phyloP scores from a whole-genome alignment of 2,797 vertebrate species.

The Zenarchopterus dispar region DNA sequence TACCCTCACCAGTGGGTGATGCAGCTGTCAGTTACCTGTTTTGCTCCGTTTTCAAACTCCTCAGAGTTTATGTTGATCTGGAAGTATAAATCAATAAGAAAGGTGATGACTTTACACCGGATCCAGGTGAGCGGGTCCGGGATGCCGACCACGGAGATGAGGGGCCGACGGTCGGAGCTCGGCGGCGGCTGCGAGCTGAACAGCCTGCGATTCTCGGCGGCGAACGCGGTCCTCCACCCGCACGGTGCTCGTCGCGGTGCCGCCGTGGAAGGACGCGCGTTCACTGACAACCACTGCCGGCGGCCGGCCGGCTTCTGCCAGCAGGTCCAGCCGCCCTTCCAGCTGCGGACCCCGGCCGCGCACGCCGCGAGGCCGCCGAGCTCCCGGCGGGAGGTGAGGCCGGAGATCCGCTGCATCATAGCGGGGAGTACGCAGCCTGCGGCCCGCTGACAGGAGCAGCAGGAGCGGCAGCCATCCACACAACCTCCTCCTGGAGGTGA shows the following conservation, averaged over 20 bases:
- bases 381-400: slow-evolving; percentile 45
- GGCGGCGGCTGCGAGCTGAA: slow-evolving; percentile 43
- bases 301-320: neutral
- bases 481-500: slow-evolving; percentile 9
- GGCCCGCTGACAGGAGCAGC: neutral
- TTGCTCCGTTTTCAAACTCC: slow-evolving; percentile 70
- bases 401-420: slow-evolving; percentile 59
- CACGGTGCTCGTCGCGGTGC: neutral
- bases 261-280: neutral
- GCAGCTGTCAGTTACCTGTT: slow-evolving; percentile 61
- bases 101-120: slow-evolving; percentile 52
- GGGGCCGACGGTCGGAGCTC: slow-evolving; percentile 19
- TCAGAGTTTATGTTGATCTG: slow-evolving; percentile 47
- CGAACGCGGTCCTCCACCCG: slow-evolving; percentile 26
- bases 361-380: slow-evolving; percentile 34
- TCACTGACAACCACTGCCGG: slow-evolving; percentile 1
- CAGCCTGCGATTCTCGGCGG: slow-evolving; percentile 41
- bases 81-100: slow-evolving; percentile 56
- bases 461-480: neutral
- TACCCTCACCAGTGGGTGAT: too few species aligned
- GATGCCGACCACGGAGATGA: slow-evolving; percentile 60
- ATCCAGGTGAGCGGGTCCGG: slow-evolving; percentile 71
- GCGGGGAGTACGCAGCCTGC: neutral
- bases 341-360: slow-evolving; percentile 19
- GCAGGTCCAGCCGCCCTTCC: slow-evolving; percentile 23